Base-by-base conservation (phyloP, 2,113 vertebrate species). In the Carollia perspicillata region DNA sequence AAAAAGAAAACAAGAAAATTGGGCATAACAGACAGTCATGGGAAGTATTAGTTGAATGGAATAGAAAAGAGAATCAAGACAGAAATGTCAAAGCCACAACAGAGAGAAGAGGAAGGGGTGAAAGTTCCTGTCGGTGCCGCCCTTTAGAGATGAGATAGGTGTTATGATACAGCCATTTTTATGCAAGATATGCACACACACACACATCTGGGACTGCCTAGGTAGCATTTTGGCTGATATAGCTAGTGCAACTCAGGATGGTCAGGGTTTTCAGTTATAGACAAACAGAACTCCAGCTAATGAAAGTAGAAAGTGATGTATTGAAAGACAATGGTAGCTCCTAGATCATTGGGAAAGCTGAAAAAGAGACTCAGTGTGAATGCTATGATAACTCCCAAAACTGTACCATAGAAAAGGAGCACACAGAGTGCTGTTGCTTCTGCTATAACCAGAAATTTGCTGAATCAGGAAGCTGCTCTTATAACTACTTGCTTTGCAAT, bases 221-320 rank as follows among this genome's bases (percentile, higher is more conserved):
- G 12, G 8, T 51, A 30, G 74, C 55, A 81, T 79, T 97, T 91
- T 93, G 37, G n/a, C 14, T 84, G 28, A 74, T 72, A 71, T 2
- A 90, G 20, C 23, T 92, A 92, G 80, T 49, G 33, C 8, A 89
- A 81, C 22, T 84, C 16, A 13, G 22, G 69, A 65, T 60, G 20
- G 35, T 83, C 33, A 75, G 60, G n/a, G 22, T 49, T 90, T 92
- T 92, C 69, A 75, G 42, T 93, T 89, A 33, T 1, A 92, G 74
- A 92, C 42, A 94, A 93, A 79, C 16, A 89, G 47, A 91, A 89
- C 23, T 89, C 40, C 83, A 93, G 37, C 28, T 84, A 97, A 90
- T 42, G 44, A 92, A 47, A 92, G 40, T 22, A 94, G 42, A 93
- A 90, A 90, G 47, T 89, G 78, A 97, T 88, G 89, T 95, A 89